Conservation (phyloP, 1,140 invertebrate species). For the Papilio glaucus region DNA sequence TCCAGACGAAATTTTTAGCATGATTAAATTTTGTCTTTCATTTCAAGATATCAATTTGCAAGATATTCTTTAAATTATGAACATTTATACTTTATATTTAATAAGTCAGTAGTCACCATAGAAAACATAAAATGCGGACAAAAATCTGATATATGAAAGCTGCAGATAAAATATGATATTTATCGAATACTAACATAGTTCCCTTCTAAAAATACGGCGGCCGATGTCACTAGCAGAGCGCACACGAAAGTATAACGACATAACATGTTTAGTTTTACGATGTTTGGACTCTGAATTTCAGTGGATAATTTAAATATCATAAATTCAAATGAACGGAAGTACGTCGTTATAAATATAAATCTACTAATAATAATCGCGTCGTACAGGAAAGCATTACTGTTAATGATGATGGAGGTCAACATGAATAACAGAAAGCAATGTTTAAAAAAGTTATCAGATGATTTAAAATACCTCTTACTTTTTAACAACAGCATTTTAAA, state of each 20-base stretch:
- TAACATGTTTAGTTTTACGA: conserved; percentile 36
- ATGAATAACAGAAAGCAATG: neutral
- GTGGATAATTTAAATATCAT: conserved; percentile 26
- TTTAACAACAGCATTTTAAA: no score
- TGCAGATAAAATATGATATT: conserved; percentile 19
- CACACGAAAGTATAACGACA: conserved; percentile 37
- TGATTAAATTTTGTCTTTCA: no score
- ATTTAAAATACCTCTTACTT: no score
- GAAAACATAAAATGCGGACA: neutral
- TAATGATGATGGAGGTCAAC: conserved; percentile 4
- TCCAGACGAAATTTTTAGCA: no score
- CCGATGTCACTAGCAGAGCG: conserved; percentile 33
- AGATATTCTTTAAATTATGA: no score
- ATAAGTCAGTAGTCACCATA: no score
- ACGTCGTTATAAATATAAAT: conserved; percentile 8
- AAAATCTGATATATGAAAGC: conserved; percentile 8
- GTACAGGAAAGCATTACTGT: neutral
- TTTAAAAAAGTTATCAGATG: no score
- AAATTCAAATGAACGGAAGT: neutral
- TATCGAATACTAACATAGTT: conserved; percentile 36
- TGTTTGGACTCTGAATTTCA: conserved; percentile 23
- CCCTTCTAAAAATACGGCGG: conserved; percentile 27
- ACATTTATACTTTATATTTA: no score
- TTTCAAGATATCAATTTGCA: no score
- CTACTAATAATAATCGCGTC: neutral